Evolutionary conservation across 2,888 invertebrate species (phyloP), one percentile per base, ranked within the genome.

Genomic region (Drepanosiphum platanoidis): DNA sequence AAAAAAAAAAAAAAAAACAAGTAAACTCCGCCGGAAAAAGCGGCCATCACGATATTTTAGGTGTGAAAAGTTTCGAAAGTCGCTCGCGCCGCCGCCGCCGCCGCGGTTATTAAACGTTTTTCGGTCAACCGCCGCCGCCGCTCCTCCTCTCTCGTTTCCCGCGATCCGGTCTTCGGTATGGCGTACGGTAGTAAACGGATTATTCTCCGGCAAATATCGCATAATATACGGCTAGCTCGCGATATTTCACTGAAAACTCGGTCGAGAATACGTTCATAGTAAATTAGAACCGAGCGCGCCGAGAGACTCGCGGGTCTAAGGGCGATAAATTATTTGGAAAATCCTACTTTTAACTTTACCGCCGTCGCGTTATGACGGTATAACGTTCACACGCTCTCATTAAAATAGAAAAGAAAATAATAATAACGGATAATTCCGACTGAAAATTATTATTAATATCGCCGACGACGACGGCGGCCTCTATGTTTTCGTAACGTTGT

Each of bases 121-220:
- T 46, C 22, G 83, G 83, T 61, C 58, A 30, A 83, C 83, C 36
- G 46, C 27, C 15, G n/a, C 75, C 13, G 7, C 11, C 27, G 9
- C 36, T 11, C 46, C 9, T 3, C n/a, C 32, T 11, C 34, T 34
- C n/a, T n/a, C n/a, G 15, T 66, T n/a, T 32, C 1, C 5, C 22
- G 46, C 46, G 39, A 46, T 39, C 32, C 39, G 22, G 3, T 34
- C 34, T 27, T 22, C 70, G 30, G 52, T 9, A 15, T 32, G 66
- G 46, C 78, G 39, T 52, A n/a, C n/a, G n/a, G n/a, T n/a, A n/a
- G n/a, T n/a, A 71, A 81, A 81, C 39, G 36, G 80, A 81, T 81
- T 81, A 71, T 71, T 70, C 52, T 42, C 64, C 52, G 27, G 4
- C 68, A n/a, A 68, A 68, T 78, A 66, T 52, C 34, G 42, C 27